Evolutionary conservation across 2,113 vertebrate genomes (phyloP).

Genomic region (Tragulus kanchil): DNA sequence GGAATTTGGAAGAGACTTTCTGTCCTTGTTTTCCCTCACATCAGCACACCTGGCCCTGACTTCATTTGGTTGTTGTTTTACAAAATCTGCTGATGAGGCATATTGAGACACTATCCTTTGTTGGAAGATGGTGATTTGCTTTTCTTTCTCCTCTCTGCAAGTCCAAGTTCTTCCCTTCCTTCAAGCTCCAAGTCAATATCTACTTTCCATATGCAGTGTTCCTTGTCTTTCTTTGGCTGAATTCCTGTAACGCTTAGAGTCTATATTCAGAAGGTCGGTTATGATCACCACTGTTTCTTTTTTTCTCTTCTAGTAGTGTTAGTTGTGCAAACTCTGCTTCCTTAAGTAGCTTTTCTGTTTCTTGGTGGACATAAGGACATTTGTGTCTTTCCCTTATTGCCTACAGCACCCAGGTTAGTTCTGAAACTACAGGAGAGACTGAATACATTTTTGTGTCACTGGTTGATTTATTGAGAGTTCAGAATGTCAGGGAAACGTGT

Average conservation of each 20-base stretch:
- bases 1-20: background rate
- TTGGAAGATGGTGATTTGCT: background rate
- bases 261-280: background rate
- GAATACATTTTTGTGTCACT: constrained; percentile 29
- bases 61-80: background rate
- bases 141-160: background rate
- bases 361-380: constrained; percentile 7
- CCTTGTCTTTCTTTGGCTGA: background rate
- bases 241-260: background rate
- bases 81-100: background rate
- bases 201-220: background rate
- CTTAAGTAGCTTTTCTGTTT: background rate
- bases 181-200: background rate
- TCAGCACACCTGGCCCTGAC: background rate
- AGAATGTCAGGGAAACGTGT: constrained; percentile 25
- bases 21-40: background rate
- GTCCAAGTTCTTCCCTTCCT: background rate
- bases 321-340: background rate
- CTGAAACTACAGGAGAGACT: background rate
- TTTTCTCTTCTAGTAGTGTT: background rate
- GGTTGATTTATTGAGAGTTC: constrained; percentile 62
- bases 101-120: background rate
- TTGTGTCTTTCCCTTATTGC: background rate
- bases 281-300: background rate
- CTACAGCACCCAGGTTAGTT: background rate